Evolutionary conservation across 2,113 vertebrate species (phyloP).

Genomic region (Mesitornis unicolor): DNA sequence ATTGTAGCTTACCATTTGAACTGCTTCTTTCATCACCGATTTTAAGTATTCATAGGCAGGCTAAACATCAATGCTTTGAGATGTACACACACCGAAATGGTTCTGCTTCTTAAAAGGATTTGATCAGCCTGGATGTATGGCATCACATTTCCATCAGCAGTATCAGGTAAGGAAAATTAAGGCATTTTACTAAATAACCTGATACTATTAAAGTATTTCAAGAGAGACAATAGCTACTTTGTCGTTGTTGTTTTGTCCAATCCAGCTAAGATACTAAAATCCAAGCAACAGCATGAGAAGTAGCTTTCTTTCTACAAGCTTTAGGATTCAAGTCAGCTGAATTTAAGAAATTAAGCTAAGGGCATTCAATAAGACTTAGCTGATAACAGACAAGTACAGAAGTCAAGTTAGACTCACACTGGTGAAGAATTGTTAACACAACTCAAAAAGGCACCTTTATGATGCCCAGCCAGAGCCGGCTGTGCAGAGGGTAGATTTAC

Average conservation of each 20-base stretch:
- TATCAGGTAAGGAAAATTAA: not conserved
- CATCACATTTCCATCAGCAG: not conserved
- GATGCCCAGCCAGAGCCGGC: not conserved
- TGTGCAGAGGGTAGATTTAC: not conserved
- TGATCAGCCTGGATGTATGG: not conserved
- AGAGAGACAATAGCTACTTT: not conserved
- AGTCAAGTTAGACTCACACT: not conserved
- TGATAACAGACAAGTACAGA: not conserved
- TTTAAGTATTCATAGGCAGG: not conserved
- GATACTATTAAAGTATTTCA: not conserved
- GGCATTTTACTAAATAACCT: not conserved
- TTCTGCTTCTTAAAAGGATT: not conserved
- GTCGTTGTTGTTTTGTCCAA: too few relatives aligned
- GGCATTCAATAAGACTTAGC: not conserved
- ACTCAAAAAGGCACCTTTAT: not conserved
- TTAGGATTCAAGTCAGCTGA: not conserved
- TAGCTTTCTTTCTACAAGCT: not conserved
- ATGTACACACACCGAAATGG: not conserved
- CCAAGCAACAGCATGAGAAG: not conserved
- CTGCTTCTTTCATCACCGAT: not conserved
- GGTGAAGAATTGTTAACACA: not conserved
- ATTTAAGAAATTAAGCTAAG: not conserved
- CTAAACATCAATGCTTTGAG: not conserved
- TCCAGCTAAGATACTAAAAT: not conserved
- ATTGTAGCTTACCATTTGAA: not conserved